Percentiles rank a stretch among this genome's conserved stretches.
phyloP scores from a whole-genome alignment of 2,888 invertebrate species.

The Diplolepis rosae region DNA sequence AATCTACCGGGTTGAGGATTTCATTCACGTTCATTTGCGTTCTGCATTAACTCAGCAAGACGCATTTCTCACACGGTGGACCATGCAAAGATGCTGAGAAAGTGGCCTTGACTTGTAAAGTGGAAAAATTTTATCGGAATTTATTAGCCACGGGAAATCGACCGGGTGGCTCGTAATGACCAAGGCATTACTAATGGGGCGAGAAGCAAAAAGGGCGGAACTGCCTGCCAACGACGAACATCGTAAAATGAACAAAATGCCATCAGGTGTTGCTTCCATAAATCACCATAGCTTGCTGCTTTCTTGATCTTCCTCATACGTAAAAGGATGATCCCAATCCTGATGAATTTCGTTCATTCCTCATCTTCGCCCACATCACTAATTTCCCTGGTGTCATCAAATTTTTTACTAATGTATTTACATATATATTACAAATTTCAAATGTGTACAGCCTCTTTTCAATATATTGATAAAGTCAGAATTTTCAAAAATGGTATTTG shows the following conservation, averaged over 20 bases:
- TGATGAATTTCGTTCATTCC: conserved; percentile 30
- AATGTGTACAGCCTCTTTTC: conserved; percentile 5
- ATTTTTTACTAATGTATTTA: too few relatives aligned
- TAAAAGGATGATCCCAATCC: conserved; percentile 9
- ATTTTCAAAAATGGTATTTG: too few relatives aligned
- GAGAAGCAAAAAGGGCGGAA: conserved; percentile 62
- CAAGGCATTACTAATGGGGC: conserved; percentile 64
- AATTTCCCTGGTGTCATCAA: not conserved
- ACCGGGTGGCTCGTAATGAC: conserved; percentile 62
- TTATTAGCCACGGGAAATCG: conserved; percentile 65
- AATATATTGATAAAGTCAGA: too few relatives aligned
- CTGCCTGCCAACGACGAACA: conserved; percentile 56
- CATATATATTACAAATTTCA: conserved; percentile 12
- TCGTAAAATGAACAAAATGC: conserved; percentile 67
- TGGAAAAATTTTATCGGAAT: conserved; percentile 62
- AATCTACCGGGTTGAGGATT: not conserved
- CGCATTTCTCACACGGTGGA: not conserved
- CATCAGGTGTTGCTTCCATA: conserved; percentile 69
- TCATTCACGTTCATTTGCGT: not conserved
- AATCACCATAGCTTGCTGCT: conserved; percentile 60
- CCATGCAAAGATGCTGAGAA: not conserved
- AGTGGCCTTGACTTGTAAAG: conserved; percentile 14
- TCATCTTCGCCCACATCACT: conserved; percentile 16
- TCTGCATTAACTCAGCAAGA: conserved; percentile 8
- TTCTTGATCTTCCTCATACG: conserved; percentile 48